Evolutionary conservation across 1,140 invertebrate genomes (phyloP), one percentile per base, ranked within the genome.

Genomic region (Diprion similis): DNA sequence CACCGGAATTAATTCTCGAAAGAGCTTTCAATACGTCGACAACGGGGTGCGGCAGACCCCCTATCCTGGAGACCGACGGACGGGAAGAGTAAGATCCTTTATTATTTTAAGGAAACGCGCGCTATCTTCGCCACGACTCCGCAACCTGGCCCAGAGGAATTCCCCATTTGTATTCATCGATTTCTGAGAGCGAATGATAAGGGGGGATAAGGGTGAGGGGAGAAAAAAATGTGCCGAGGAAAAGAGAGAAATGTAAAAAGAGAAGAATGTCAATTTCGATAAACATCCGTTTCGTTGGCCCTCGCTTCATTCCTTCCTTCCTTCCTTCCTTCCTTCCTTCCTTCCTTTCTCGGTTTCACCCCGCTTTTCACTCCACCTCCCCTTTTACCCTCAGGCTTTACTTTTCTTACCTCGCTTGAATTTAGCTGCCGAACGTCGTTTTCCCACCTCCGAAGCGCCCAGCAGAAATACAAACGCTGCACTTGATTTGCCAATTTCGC

Each of bases 241-340:
- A 13, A 59, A 6, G 9, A 59, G 51, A 59, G 51, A 17, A 15
- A 37, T 37, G 24, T 37, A 37, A 59, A 59, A 17, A 59, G 24
- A 37, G n/a, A 59, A 59, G n/a, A 59, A 59, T 59, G 51, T 59
- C 51, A 10, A 59, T 59, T 59, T 59, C 51, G 11, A 59, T 59
- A 59, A 59, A 59, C 51, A 59, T 59, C 51, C 51, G 51, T 59
- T 59, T 59, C 51, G n/a, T 59, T 59, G 51, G 11, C n/a, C n/a
- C 51, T 59, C 51, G n/a, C 51, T 59, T 59, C 51, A 4, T 59
- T 59, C 51, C 51, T 59, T 59, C 51, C 51, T 59, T 59, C 51
- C 51, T 59, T 59, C 51, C 51, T 59, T 59, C 51, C 51, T 59
- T 59, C 51, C 51, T 59, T 59, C 51, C 51, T 59, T 59, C 51